Evolutionary conservation across 2,113 vertebrate genomes (phyloP).

Genomic region (Oreocharis arfaki): DNA sequence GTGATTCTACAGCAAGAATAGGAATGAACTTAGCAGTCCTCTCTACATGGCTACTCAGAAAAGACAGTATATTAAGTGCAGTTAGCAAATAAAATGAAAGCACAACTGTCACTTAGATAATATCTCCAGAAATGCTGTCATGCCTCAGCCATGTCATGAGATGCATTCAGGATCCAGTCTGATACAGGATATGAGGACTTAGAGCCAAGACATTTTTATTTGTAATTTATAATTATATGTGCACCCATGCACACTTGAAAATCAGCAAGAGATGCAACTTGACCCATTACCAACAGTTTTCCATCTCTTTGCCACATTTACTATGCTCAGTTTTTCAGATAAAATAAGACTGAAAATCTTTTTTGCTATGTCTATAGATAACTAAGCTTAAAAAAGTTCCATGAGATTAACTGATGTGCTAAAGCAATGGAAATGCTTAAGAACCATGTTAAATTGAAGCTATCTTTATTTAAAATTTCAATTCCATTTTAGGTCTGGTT

Average conservation of each 20-base stretch:
- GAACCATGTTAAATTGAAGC: not conserved
- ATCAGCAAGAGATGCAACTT: not conserved
- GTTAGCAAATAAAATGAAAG: conserved; percentile 14
- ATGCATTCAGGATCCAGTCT: conserved; percentile 18
- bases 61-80: not conserved
- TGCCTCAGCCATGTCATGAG: conserved; percentile 25
- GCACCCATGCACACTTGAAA: not conserved
- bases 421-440: not conserved
- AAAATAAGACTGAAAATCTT: not conserved
- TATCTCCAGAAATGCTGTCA: conserved; percentile 32
- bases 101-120: conserved; percentile 11
- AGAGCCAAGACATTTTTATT: conserved; percentile 41
- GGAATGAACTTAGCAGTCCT: not conserved
- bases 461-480: not conserved
- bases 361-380: not conserved
- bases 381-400: not conserved
- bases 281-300: not conserved
- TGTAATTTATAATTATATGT: conserved; percentile 25
- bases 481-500: conserved; percentile 31
- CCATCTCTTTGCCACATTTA: not conserved
- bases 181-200: conserved; percentile 20
- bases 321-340: not conserved
- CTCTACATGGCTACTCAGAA: not conserved
- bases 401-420: not conserved
- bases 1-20: not conserved